Evolutionary conservation across 2,888 invertebrate species (phyloP).

Genomic region (Drosophila paranaensis): DNA sequence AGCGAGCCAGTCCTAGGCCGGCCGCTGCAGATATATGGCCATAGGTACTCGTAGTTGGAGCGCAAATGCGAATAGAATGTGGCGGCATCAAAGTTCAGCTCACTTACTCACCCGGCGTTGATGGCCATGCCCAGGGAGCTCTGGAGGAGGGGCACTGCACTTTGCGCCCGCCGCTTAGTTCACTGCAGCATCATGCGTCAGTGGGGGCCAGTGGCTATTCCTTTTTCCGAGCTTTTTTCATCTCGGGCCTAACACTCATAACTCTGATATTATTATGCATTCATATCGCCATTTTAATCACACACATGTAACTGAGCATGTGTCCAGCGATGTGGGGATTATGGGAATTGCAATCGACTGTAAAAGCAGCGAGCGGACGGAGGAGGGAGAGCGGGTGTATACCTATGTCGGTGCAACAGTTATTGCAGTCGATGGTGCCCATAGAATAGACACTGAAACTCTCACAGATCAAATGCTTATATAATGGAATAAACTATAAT

Average conservation of each 20-base stretch:
- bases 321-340: slow-evolving; percentile 51
- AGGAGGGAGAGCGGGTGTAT: background rate
- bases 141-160: slow-evolving; percentile 35
- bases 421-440: slow-evolving; percentile 8
- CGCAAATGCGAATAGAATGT: slow-evolving; percentile 80
- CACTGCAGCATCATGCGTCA: slow-evolving; percentile 66
- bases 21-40: slow-evolving; percentile 71
- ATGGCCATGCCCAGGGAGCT: slow-evolving; percentile 44
- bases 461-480: background rate
- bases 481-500: background rate
- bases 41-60: slow-evolving; percentile 76
- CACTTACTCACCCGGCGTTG: slow-evolving; percentile 79
- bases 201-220: slow-evolving; percentile 8
- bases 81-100: slow-evolving; percentile 81
- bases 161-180: slow-evolving; percentile 59
- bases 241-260: slow-evolving; percentile 49
- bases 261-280: slow-evolving; percentile 79
- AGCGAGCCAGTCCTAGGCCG: slow-evolving; percentile 59
- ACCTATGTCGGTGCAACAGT: slow-evolving; percentile 28
- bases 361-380: slow-evolving; percentile 6
- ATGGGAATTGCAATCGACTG: slow-evolving; percentile 38
- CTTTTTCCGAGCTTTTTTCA: slow-evolving; percentile 19
- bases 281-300: slow-evolving; percentile 80
- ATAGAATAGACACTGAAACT: background rate
- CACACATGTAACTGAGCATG: slow-evolving; percentile 51